Conservation (phyloP, 2,888 invertebrate species). For the Scaptodrosophila latifasciaeformis region DNA sequence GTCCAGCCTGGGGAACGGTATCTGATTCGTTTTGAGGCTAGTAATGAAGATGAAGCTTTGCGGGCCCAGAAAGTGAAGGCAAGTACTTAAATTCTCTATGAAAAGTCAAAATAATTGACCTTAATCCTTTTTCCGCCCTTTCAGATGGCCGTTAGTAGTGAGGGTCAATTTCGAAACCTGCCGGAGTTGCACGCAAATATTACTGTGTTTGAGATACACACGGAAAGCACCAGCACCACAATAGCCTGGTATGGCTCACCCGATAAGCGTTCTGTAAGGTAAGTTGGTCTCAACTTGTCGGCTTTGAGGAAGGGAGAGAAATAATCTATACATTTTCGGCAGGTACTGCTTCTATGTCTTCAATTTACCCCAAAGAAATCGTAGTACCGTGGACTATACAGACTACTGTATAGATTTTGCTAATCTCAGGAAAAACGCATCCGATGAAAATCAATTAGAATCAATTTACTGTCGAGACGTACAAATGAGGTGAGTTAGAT, state of each 20-base stretch:
- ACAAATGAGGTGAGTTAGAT: slow-evolving; percentile 56
- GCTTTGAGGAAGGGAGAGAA: too few species aligned
- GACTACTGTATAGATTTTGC: slow-evolving; percentile 75
- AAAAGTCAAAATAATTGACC: not conserved
- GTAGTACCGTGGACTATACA: slow-evolving; percentile 72
- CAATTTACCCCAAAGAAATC: slow-evolving; percentile 71
- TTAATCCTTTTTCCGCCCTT: not conserved
- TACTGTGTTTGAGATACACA: slow-evolving; percentile 76
- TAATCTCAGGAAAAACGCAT: slow-evolving; percentile 59
- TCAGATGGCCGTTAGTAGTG: slow-evolving; percentile 77
- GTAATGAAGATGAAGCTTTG: slow-evolving; percentile 76
- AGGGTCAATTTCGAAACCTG: slow-evolving; percentile 74
- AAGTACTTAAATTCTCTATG: slow-evolving; percentile 34
- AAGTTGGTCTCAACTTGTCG: slow-evolving; percentile 17
- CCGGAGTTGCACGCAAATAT: slow-evolving; percentile 77
- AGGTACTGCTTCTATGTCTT: slow-evolving; percentile 74
- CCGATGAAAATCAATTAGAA: slow-evolving; percentile 70
- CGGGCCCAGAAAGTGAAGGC: slow-evolving; percentile 77
- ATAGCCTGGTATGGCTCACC: slow-evolving; percentile 79
- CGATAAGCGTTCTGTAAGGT: slow-evolving; percentile 74
- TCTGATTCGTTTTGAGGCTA: slow-evolving; percentile 76
- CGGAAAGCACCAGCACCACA: slow-evolving; percentile 77
- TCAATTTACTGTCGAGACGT: slow-evolving; percentile 70
- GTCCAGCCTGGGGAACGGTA: slow-evolving; percentile 75
- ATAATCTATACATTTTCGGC: slow-evolving; percentile 9